Evolutionary conservation across 92 coral and sea anemone species (phyloP), one percentile per base, ranked within the genome.

Genomic region (Meandrina meandrites): DNA sequence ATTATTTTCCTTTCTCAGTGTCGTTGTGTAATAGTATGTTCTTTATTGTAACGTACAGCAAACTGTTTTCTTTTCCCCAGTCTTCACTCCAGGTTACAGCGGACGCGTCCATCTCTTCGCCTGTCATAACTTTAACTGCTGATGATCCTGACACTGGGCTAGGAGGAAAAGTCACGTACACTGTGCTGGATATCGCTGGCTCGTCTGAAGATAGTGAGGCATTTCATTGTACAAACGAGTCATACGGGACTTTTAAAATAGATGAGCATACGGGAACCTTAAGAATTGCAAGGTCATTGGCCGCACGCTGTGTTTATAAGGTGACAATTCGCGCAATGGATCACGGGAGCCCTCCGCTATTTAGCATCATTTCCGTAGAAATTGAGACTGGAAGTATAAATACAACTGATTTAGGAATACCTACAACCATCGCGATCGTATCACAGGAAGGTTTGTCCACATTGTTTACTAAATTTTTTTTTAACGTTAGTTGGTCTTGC

Each of bases 321-420:
- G 91, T 89, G n/a, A 91, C 83, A 37, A 82, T 91, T 74, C 82
- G 64, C 22, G 92, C 94, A 85, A 89, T 76, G 87, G 94, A 91
- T 79, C 87, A 88, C 68, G 94, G 94, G 77, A 76, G 28, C 51
- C 94, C 94, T 27, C 83, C 94, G 15, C 85, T 89, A 8, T 89
- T 72, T 12, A 91, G 92, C 67, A 14, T 75, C 30, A 80, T 80
- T 24, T n/a, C 60, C 19, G 15, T 89, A 16, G 79, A 42, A 32
- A 90, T 91, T 31, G 87, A 85, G 27, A 91, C 94, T 5, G 47
- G 90, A 37, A 40, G 48, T 18, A 84, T 78, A 81, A 88, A 88
- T 64, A 73, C 86, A 47, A 57, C 84, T 15, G 71, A 72, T 48
- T 30, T 67, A 24, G 78, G 69, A 19, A 47, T 19, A 14, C 85